Conservation (phyloP, 2,797 vertebrate species). For the Crax fasciolata region DNA sequence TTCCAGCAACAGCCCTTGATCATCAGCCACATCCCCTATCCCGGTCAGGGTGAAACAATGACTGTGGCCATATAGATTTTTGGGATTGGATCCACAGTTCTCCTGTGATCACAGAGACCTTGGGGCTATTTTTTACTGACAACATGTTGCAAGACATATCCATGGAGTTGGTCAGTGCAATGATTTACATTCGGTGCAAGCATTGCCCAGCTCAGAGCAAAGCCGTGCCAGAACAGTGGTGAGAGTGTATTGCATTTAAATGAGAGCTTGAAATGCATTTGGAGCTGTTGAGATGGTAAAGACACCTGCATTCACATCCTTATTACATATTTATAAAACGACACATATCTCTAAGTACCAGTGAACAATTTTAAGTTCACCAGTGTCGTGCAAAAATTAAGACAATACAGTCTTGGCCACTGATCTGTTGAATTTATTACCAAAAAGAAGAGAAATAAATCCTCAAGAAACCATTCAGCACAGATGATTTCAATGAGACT, state of each 20-base stretch:
- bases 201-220: not conserved
- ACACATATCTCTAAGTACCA: not conserved
- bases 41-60: not conserved
- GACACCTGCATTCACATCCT: constrained; percentile 12
- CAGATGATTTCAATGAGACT: constrained; percentile 42
- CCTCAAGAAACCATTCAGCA: not conserved
- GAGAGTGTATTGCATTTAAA: not conserved
- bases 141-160: not conserved
- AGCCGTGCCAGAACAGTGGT: not conserved
- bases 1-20: not conserved
- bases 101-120: not conserved
- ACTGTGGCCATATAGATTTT: not conserved
- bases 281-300: constrained; percentile 25
- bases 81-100: not conserved
- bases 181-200: not conserved
- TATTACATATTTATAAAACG: not conserved
- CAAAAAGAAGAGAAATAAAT: not conserved
- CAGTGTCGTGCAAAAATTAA: not conserved
- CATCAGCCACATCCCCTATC: not conserved
- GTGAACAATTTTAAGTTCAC: not conserved
- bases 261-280: constrained; percentile 30
- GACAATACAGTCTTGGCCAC: constrained; percentile 26
- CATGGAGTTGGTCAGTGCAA: not conserved
- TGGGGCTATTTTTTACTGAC: not conserved
- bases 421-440: constrained; percentile 32